These are phyloP conservation scores for Deroptyus accipitrinus DNA, from an alignment of 2,113 vertebrate species.

Conservation along the genomic window DNA sequence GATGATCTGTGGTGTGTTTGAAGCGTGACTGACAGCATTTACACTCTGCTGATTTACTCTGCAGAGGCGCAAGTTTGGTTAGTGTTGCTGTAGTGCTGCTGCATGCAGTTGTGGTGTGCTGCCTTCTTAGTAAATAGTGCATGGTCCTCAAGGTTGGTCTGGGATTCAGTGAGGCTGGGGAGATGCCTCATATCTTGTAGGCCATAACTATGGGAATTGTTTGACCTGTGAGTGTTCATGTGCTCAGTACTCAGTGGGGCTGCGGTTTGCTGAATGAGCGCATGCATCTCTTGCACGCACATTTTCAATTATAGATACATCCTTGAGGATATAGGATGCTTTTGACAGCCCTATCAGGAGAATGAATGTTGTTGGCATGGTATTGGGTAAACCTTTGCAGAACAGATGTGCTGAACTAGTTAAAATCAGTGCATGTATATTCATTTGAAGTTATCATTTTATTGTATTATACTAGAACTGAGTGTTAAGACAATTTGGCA, in stretches of 20 bases:
- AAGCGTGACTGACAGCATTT: neutral
- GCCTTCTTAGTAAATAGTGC: neutral
- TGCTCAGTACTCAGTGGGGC: neutral
- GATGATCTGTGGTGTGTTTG: neutral
- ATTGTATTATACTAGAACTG: neutral
- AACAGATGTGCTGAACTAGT: neutral
- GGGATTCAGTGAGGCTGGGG: neutral
- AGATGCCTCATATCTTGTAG: neutral
- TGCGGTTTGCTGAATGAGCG: neutral
- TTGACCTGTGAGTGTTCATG: neutral
- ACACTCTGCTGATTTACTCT: neutral
- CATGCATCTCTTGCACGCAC: neutral
- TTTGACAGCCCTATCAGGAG: neutral
- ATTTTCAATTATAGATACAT: neutral
- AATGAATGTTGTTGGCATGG: neutral
- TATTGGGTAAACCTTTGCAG: neutral
- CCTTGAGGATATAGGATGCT: neutral
- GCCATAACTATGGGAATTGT: neutral
- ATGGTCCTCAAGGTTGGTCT: neutral
- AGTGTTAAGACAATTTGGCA: conserved; percentile 34
- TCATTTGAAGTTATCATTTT: neutral
- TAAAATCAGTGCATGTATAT: neutral
- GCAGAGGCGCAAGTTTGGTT: neutral
- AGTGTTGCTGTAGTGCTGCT: neutral
- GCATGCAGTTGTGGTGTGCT: neutral